phyloP scores from a whole-genome alignment of 2,888 invertebrate species.

The Parasteatoda lunata region DNA sequence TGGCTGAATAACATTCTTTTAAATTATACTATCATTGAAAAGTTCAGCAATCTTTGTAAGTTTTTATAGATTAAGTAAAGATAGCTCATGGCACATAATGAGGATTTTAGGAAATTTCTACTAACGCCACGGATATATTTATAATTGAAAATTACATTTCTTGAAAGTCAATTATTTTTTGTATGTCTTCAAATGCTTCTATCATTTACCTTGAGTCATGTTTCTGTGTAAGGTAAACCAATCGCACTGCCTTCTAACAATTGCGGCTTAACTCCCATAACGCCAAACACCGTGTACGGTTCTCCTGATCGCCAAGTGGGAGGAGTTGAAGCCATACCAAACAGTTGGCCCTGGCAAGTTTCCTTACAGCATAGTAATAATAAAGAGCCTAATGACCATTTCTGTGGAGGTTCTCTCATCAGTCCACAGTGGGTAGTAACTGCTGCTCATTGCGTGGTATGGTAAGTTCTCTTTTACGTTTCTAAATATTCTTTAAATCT shows the following conservation, averaged over 20 bases:
- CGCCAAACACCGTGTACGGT: slow-evolving; percentile 15
- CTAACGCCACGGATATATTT: no score
- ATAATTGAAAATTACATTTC: no score
- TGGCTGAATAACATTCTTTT: no score
- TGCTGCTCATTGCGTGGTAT: slow-evolving; percentile 45
- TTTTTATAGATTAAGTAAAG: no score
- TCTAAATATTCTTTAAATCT: no score
- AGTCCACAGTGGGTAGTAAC: slow-evolving; percentile 42
- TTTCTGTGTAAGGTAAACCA: neutral
- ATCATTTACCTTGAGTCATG: neutral
- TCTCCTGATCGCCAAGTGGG: slow-evolving; percentile 51
- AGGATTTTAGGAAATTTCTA: no score
- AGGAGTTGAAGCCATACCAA: slow-evolving; percentile 27
- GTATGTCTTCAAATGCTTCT: neutral
- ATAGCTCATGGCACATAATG: no score
- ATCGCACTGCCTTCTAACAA: neutral
- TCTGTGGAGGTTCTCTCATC: slow-evolving; percentile 51
- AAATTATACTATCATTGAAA: no score
- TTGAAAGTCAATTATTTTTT: no score
- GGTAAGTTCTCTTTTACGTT: slow-evolving; percentile 14
- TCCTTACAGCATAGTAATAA: slow-evolving; percentile 17
- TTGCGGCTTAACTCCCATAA: slow-evolving; percentile 41
- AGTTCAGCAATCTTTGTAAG: no score
- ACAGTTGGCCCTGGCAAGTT: slow-evolving; percentile 65
- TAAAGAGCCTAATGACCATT: slow-evolving; percentile 40